Conservation (phyloP, 2,888 invertebrate species). For the Coremacera marginata region DNA sequence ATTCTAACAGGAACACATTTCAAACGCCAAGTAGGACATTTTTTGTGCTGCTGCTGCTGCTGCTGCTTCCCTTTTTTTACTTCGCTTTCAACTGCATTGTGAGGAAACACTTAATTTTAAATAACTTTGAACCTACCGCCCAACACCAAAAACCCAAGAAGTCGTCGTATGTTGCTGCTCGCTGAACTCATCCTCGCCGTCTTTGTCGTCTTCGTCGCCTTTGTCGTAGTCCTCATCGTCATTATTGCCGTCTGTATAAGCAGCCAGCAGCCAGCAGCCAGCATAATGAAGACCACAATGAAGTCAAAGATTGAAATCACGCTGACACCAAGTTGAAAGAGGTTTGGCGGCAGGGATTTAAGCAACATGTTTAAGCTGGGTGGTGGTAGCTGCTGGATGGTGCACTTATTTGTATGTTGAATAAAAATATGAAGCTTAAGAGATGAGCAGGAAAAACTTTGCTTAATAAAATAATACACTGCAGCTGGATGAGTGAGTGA, state of each 20-base stretch:
- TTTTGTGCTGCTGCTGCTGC: not conserved
- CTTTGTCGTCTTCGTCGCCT: not conserved
- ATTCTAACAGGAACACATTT: not conserved
- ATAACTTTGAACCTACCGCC: not conserved
- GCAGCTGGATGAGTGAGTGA: not conserved
- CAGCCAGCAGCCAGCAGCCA: not conserved
- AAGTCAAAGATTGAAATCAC: conserved; percentile 31
- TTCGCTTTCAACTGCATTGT: no score
- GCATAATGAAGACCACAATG: conserved; percentile 11
- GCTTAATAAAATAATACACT: not conserved
- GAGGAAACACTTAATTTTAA: conserved; percentile 20
- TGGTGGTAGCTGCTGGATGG: not conserved
- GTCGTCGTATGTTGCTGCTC: no score
- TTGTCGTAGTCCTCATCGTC: not conserved
- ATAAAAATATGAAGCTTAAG: not conserved
- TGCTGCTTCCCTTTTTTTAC: not conserved
- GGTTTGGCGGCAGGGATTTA: not conserved
- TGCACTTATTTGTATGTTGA: not conserved
- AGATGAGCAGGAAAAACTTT: not conserved
- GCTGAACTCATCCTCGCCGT: no score
- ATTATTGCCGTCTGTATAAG: not conserved
- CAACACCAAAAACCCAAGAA: no score
- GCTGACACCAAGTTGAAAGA: not conserved
- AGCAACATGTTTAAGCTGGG: not conserved
- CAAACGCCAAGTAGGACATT: not conserved